These are phyloP conservation scores for Ganaspis brasiliensis DNA, from an alignment of 2,888 invertebrate genomes.

Conservation along the genomic window DNA sequence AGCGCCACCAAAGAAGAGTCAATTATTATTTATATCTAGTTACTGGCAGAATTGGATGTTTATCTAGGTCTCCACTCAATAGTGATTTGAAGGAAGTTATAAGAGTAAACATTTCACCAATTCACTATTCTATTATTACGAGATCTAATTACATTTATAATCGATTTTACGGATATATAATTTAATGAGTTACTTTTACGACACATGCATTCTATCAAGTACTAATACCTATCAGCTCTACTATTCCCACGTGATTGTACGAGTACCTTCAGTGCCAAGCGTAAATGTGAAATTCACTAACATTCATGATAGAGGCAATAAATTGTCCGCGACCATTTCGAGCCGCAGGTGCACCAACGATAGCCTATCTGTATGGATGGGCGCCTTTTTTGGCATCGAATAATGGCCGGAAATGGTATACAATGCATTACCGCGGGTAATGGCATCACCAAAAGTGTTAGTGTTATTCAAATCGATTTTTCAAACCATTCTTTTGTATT, in stretches of 20 bases:
- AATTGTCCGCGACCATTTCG: constrained; percentile 44
- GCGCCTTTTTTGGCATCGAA: constrained; percentile 60
- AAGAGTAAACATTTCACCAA: background rate
- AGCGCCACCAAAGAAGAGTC: too few relatives aligned
- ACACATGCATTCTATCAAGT: constrained; percentile 12
- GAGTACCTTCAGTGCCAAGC: constrained; percentile 33
- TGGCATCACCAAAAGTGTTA: constrained; percentile 33
- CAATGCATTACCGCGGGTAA: constrained; percentile 23
- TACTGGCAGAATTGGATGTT: too few relatives aligned
- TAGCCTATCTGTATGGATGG: constrained; percentile 48
- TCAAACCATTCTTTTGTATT: background rate
- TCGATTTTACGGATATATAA: constrained; percentile 14
- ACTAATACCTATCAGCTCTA: constrained; percentile 18
- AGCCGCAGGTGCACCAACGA: constrained; percentile 51
- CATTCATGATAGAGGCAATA: constrained; percentile 45
- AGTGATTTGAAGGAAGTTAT: background rate
- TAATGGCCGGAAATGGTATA: constrained; percentile 45
- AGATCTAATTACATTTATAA: constrained; percentile 21
- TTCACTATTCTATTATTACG: background rate
- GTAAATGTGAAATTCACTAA: constrained; percentile 50
- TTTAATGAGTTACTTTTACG: constrained; percentile 42
- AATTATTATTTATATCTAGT: too few relatives aligned
- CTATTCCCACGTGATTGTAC: constrained; percentile 37
- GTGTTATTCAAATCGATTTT: constrained; percentile 16
- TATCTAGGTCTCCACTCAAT: too few relatives aligned